Base-by-base conservation (phyloP, 30 jellyfish, hydroid and myxozoan species). In the Chironex yamaguchii region DNA sequence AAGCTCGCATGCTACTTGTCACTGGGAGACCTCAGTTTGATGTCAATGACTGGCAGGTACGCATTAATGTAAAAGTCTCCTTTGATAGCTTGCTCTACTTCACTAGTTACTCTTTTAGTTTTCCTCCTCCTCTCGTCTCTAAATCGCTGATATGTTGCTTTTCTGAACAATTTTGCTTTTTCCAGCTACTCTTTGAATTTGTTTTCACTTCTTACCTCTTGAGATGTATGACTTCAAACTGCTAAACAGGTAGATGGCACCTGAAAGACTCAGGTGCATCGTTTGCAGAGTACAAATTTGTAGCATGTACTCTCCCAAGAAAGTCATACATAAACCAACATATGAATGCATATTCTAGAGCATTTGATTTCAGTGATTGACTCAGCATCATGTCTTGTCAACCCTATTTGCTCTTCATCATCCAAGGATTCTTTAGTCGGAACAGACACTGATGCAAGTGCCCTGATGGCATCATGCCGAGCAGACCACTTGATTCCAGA, bases 371-470 rank as follows among this genome's bases (percentile, higher is more conserved):
- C 89, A 29, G 83, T 71, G 49, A 73, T 22, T 34, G 84, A 36
- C 52, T 28, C 83, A 0, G 95, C 83, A 29, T 85, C 95, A 48
- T 85, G 70, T 68, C 81, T 70, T n/a, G 94, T 69, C 68, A 25
- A 54, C 81, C 65, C 81, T 84, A 70, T 82, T 72, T 82, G 79
- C 25, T 68, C 94, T 69, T 72, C 89, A 71, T 85, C 95, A 69
- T 64, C 89, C 50, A 71, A 53, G 48, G 95, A 34, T 63, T 62
- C 82, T 31, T 76, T 53, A 3, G 36, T 71, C 0, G 88, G 62
- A 75, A 34, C 75, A 33, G 82, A 67, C 25, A 71, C 92, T 62
- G 14, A 30, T 9, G 79, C 69, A 24, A 87, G 67, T 67, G 92
- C 92, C 33, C 85, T 67, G 64, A 65, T 87, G 26, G 96, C 92